Percentiles rank a stretch among this genome's conserved stretches.
Conservation (phyloP, 2,113 vertebrate species). For the Ophiodon elongatus region DNA sequence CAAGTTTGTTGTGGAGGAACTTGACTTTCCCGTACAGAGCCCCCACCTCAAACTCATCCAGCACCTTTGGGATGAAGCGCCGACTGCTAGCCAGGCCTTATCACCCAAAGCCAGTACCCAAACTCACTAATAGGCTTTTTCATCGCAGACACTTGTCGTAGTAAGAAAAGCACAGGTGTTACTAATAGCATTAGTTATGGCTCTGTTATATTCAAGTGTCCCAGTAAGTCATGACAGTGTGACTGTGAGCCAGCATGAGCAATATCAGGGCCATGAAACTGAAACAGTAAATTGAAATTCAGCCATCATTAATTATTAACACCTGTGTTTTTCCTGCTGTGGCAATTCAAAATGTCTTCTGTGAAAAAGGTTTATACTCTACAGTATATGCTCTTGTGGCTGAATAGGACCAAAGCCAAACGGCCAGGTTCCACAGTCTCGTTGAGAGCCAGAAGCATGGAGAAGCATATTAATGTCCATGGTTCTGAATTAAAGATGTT, state of each 20-base stretch:
- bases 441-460: not conserved
- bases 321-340: not conserved
- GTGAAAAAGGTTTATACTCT: not conserved
- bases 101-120: not conserved
- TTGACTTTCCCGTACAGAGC: not conserved
- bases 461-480: not conserved
- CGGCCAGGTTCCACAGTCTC: not conserved
- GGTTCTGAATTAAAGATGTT: not conserved
- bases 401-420: not conserved
- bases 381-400: not conserved
- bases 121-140: not conserved
- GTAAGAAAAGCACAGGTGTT: conserved; percentile 7
- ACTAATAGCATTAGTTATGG: conserved; percentile 14
- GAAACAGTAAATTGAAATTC: not conserved
- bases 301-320: conserved; percentile 22
- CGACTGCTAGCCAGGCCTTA: not conserved
- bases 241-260: not conserved
- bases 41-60: not conserved
- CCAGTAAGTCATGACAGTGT: not conserved
- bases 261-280: not conserved
- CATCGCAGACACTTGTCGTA: not conserved
- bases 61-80: not conserved
- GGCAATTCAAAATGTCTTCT: not conserved
- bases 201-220: not conserved
- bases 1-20: not conserved